Evolutionary conservation across 2,888 invertebrate species (phyloP).

Genomic region (Ormyrus labotus): DNA sequence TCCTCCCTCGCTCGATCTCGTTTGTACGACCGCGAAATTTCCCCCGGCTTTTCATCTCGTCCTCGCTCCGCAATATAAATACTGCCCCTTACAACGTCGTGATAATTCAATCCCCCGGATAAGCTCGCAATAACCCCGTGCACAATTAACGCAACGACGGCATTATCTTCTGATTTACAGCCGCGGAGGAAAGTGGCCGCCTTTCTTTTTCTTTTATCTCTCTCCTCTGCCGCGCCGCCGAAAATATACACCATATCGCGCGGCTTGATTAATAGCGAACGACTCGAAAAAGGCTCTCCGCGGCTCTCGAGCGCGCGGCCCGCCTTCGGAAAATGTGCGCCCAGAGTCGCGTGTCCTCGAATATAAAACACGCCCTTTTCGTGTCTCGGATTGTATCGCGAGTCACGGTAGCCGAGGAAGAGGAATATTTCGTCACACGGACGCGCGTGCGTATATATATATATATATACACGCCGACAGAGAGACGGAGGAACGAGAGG

Average conservation of each 20-base stretch:
- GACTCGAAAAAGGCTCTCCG: slow-evolving; percentile 18
- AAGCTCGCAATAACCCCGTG: slow-evolving; percentile 29
- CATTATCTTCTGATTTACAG: slow-evolving; percentile 57
- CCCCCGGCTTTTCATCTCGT: not conserved
- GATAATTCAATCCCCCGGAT: slow-evolving; percentile 55
- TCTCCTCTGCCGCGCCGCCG: too few relatives aligned
- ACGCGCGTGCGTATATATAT: too few relatives aligned
- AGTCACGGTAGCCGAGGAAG: slow-evolving; percentile 53
- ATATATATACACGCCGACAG: too few relatives aligned
- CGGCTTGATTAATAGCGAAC: slow-evolving; percentile 54
- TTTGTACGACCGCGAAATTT: slow-evolving; percentile 45
- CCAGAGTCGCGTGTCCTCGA: slow-evolving; percentile 43
- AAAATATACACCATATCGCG: slow-evolving; percentile 29
- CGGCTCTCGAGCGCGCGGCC: not conserved
- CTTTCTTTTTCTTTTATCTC: too few relatives aligned
- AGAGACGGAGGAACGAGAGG: not conserved
- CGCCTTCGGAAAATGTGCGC: slow-evolving; percentile 37
- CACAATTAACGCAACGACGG: slow-evolving; percentile 50
- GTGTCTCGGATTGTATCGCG: slow-evolving; percentile 56
- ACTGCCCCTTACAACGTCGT: slow-evolving; percentile 5
- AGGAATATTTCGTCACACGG: slow-evolving; percentile 48
- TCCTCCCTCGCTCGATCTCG: slow-evolving; percentile 24
- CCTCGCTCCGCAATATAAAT: slow-evolving; percentile 3
- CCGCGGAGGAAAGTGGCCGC: not conserved
- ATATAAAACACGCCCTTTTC: slow-evolving; percentile 55